Evolutionary conservation across 2,888 invertebrate species (phyloP), one percentile per base, ranked within the genome.

Genomic region (Agriotes lineatus): DNA sequence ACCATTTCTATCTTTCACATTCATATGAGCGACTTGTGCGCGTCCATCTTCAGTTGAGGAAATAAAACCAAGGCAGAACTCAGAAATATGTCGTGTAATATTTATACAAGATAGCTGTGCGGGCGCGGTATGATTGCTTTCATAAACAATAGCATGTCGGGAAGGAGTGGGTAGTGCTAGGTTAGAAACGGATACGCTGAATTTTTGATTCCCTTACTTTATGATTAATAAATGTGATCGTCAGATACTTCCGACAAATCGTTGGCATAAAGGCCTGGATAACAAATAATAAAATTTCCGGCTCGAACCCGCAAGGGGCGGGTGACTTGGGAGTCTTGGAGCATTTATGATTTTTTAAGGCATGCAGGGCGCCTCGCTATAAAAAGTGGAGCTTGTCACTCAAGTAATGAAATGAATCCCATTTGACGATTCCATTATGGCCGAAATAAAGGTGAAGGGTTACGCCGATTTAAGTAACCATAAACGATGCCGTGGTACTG

Each of bases 61-160:
- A 52, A 7, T 12, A 52, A 52, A 52, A 18, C 33, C 52, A 59
- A 59, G 45, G 44, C 14, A 19, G 35, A 44, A 9, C 25, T 42
- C 16, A 48, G 35, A 61, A 35, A 50, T 61, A 18, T 16, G 12
- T 45, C 50, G 37, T 65, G 60, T 37, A 65, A 54, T 65, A 65
- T 69, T 68, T 58, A 68, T 64, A 30, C 22, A 44, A 45, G 44
- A 65, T 63, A 60, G 60, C 33, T 22, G 16, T 67, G 64, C 67
- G 67, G 64, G 37, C 30, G 52, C 39, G 71, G 52, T 62, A 72
- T 70, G 70, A 72, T 72, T 70, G 70, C 71, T 72, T 72, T 72
- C 72, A 72, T 70, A 72, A 72, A 72, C 72, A 70, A 72, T 72
- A 67, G 67, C 67, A 67, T 62, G 56, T 39, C 56, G 22, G 7